Conservation (phyloP, 2,797 vertebrate species). For the Acridotheres tristis region DNA sequence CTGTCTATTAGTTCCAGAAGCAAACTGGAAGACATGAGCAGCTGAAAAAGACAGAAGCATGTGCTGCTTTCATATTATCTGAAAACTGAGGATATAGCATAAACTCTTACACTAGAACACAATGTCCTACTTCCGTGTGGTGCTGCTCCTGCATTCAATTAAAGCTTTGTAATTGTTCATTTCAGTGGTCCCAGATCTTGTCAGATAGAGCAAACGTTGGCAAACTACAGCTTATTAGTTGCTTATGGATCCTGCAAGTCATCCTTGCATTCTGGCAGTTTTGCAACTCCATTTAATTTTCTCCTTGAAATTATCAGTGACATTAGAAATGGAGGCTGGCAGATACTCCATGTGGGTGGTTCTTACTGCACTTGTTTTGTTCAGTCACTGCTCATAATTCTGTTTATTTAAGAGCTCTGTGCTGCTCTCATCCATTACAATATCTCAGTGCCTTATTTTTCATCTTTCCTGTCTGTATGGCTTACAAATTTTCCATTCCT, state of each 20-base stretch:
- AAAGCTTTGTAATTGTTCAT: constrained; percentile 1
- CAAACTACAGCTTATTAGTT: constrained; percentile 25
- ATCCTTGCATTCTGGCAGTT: constrained; percentile 16
- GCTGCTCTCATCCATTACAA: background rate
- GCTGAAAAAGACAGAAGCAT: background rate
- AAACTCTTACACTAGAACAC: background rate
- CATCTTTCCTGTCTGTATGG: background rate
- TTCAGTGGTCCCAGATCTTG: background rate
- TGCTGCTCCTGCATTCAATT: background rate
- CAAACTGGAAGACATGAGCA: background rate
- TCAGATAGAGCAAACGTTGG: background rate
- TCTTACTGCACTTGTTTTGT: constrained; percentile 37
- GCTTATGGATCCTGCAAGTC: constrained; percentile 61
- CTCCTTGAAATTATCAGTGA: constrained; percentile 57
- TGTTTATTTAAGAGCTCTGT: background rate
- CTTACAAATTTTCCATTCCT: background rate
- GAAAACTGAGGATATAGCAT: background rate
- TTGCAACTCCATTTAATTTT: constrained; percentile 55
- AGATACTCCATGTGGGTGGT: constrained; percentile 21
- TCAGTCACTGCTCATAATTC: constrained; percentile 17
- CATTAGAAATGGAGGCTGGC: constrained; percentile 52
- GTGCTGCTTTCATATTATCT: background rate
- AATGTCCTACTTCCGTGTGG: background rate
- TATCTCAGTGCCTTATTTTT: background rate
- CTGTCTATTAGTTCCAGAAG: background rate